Evolutionary conservation across 2,113 vertebrate species (phyloP).

Genomic region (Falco punctatus): DNA sequence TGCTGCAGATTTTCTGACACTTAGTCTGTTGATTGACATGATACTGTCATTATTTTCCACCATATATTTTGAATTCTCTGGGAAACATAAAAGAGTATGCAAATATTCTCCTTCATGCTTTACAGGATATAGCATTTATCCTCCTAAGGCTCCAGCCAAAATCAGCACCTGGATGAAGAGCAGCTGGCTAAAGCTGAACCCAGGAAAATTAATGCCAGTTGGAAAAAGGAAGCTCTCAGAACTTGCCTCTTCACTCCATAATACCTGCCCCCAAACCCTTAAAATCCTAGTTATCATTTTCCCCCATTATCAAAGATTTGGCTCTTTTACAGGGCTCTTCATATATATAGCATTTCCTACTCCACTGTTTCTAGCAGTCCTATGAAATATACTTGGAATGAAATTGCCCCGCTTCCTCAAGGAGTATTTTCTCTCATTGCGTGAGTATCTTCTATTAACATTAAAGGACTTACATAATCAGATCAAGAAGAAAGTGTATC

Average conservation of each 20-base stretch:
- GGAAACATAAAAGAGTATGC: conserved; percentile 65
- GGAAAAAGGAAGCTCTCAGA: conserved; percentile 48
- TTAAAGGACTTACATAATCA: not conserved
- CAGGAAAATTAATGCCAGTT: conserved; percentile 49
- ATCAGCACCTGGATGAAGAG: conserved; percentile 65
- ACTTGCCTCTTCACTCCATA: conserved; percentile 40
- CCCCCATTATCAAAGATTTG: conserved; percentile 15
- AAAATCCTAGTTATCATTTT: conserved; percentile 45
- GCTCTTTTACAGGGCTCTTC: conserved; percentile 34
- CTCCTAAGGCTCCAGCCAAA: conserved; percentile 54
- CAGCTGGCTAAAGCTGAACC: conserved; percentile 59
- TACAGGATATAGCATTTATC: conserved; percentile 60
- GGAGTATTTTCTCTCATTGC: not conserved
- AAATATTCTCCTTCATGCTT: conserved; percentile 64
- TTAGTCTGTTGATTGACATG: conserved; percentile 53
- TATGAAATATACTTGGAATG: not conserved
- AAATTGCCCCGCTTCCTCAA: not conserved
- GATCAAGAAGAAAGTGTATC: not conserved
- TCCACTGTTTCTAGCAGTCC: not conserved
- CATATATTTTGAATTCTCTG: conserved; percentile 60
- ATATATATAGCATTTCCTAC: not conserved
- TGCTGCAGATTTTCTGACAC: conserved; percentile 61
- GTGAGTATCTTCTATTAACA: not conserved
- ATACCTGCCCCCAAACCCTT: conserved; percentile 44
- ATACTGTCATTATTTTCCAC: conserved; percentile 36